Base-by-base conservation (phyloP, 2,888 invertebrate genomes). In the Drosophila stalkeri region DNA sequence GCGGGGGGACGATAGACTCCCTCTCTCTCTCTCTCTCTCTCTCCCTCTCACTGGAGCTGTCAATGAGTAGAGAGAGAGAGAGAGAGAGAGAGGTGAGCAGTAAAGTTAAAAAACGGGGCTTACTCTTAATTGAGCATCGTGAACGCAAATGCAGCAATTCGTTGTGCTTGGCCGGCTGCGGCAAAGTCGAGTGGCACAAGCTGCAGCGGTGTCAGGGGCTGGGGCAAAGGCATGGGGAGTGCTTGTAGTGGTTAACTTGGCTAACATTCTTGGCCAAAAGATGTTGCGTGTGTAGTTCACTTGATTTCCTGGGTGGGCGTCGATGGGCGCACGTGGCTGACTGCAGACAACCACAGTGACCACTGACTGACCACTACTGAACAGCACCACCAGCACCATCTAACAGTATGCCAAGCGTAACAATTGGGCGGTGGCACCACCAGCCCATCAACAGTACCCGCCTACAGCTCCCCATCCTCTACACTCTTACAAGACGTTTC, bases 131-230 rank as follows among this genome's bases (percentile, higher is more conserved):
- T 80, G 77, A 81, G 80, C 80, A 82, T 80, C 82, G 80, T 78
- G 80, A 78, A 76, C 78, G 72, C 78, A 82, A 85, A 82, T 82
- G 82, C 84, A 82, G 81, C 82, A 85, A 85, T 85, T 85, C 81
- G 88, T 74, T 86, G 66, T 74, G 86, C 86, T 85, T 85, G 71
- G 86, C 76, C 88, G 84, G 64, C 62, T 75, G 79, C 74, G 70
- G 72, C 60, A 68, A 49, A 57, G 49, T 33, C 41, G 33, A n/a
- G 33, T 31, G 55, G 31, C 41, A 14, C 41, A 31, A 3, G 43
- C 11, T 6, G 60, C 9, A 8, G 47, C 23, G 2, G 6, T 20
- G 23, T 5, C 43, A 12, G 43, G 4, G 3, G 27, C 1, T 3
- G 23, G n/a, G 11, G 16, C 8, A 20, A 2, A 37, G 41, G 27